These are phyloP conservation scores for Micropoecilia bifurca DNA, from an alignment of 2,797 vertebrate species.

Conservation along the genomic window DNA sequence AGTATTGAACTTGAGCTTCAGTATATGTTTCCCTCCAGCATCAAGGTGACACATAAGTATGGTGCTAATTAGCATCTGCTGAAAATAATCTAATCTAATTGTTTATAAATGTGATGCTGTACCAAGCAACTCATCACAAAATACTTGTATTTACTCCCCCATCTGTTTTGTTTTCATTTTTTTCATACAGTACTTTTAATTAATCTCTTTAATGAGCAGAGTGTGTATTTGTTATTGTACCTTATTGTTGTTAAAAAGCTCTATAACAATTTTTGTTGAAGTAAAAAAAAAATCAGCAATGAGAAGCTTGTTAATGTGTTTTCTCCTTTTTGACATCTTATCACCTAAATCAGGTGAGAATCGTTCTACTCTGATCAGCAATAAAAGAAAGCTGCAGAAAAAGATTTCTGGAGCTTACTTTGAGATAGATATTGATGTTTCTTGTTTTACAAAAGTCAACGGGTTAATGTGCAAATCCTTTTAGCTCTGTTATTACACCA, in stretches of 20 bases:
- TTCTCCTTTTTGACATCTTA: background rate
- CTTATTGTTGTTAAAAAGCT: no score
- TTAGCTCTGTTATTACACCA: constrained; percentile 2
- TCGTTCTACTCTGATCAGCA: background rate
- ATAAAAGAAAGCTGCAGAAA: background rate
- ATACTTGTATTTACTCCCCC: background rate
- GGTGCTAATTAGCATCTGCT: background rate
- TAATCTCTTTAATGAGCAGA: no score
- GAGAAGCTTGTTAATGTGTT: background rate
- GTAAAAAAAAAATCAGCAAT: background rate
- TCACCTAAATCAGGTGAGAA: background rate
- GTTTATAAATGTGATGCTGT: background rate
- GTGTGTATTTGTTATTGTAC: no score
- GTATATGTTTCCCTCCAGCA: background rate
- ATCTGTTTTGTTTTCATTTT: background rate
- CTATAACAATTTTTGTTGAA: no score
- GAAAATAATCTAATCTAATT: background rate
- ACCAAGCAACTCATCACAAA: background rate
- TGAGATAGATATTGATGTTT: no score
- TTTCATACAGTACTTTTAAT: background rate
- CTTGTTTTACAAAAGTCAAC: background rate
- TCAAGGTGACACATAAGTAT: background rate
- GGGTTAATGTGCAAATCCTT: constrained; percentile 3
- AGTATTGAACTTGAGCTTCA: no score
- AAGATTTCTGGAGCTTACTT: no score